A percentile compares a stretch with the other conserved stretches of the same genome.
phyloP scores from a whole-genome alignment of 2,113 vertebrate genomes.

The Cisticola juncidis region DNA sequence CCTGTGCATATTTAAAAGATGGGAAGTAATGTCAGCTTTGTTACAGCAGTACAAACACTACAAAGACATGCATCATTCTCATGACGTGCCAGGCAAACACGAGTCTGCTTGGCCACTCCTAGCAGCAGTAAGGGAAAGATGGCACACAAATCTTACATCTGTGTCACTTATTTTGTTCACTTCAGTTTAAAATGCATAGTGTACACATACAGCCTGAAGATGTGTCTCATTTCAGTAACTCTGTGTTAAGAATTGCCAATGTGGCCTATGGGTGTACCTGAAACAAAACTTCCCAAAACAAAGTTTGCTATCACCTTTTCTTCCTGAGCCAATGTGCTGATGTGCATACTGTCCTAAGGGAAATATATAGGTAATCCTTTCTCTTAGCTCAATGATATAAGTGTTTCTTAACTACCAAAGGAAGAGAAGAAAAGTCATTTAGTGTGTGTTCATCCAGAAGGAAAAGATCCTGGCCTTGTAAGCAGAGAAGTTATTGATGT shows the following conservation, averaged over 20 bases:
- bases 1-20: rapidly evolving
- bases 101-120: neutral
- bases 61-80: neutral
- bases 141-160: neutral
- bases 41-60: neutral
- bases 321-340: neutral
- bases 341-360: neutral
- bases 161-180: neutral
- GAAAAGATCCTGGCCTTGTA: neutral
- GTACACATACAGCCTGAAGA: neutral
- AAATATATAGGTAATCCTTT: neutral
- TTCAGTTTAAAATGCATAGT: neutral
- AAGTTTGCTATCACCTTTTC: neutral
- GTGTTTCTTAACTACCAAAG: neutral
- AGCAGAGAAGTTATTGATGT: neutral
- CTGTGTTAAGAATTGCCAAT: neutral
- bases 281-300: neutral
- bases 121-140: neutral
- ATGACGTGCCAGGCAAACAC: neutral
- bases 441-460: neutral
- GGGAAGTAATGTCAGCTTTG: neutral
- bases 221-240: neutral
- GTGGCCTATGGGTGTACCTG: neutral
- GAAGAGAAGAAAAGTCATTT: neutral
- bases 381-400: neutral